Percentiles rank a stretch among this genome's conserved stretches.
These are phyloP conservation scores for Desoria tigrina DNA, from an alignment of 2,888 invertebrate species.

Conservation along the genomic window DNA sequence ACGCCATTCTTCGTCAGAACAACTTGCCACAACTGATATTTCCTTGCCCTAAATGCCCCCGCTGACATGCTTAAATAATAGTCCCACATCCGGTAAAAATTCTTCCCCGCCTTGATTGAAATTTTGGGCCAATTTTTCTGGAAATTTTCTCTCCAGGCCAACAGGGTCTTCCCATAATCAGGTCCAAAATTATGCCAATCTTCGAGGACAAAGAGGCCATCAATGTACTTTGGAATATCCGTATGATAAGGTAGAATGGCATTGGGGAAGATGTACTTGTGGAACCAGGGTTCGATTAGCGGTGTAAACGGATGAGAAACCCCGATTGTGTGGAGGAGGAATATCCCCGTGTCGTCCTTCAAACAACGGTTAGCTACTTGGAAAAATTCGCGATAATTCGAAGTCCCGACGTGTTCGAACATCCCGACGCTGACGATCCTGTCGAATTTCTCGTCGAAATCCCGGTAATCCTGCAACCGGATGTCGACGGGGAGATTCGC, in stretches of 20 bases:
- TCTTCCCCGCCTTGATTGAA: conserved; percentile 9
- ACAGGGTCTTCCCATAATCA: conserved; percentile 44
- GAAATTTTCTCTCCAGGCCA: conserved; percentile 48
- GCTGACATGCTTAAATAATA: conserved; percentile 38
- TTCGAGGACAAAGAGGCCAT: conserved; percentile 45
- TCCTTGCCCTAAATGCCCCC: conserved; percentile 28
- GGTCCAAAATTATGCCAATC: conserved; percentile 50
- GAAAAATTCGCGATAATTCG: conserved; percentile 46
- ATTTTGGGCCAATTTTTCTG: conserved; percentile 34
- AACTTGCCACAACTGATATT: conserved; percentile 45
- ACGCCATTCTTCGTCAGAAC: conserved; percentile 48
- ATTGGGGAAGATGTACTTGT: conserved; percentile 52
- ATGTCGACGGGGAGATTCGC: conserved; percentile 37
- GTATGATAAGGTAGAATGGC: conserved; percentile 49
- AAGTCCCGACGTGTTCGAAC: conserved; percentile 44
- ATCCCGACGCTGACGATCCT: conserved; percentile 50
- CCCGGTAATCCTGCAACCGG: conserved; percentile 41
- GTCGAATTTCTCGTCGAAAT: conserved; percentile 48
- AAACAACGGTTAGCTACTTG: conserved; percentile 46
- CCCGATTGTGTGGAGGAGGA: conserved; percentile 50
- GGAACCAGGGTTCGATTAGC: conserved; percentile 48
- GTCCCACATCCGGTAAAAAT: conserved; percentile 44
- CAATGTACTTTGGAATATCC: conserved; percentile 37
- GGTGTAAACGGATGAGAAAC: conserved; percentile 38
- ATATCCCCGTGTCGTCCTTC: conserved; percentile 43